Base-by-base conservation (phyloP, 2,113 vertebrate genomes). In the Halcyon malimbica region DNA sequence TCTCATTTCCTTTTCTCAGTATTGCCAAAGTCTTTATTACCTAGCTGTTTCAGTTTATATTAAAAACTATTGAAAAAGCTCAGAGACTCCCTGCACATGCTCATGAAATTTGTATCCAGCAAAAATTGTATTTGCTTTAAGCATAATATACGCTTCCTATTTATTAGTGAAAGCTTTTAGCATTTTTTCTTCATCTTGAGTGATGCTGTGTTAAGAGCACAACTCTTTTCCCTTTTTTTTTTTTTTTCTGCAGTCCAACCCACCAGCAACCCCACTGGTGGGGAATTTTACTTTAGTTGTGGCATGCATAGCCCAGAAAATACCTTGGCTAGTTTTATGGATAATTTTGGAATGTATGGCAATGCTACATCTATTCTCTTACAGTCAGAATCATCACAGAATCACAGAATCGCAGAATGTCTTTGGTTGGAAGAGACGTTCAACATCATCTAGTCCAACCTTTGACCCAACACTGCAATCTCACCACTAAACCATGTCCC, bases 1-100 rank as follows among this genome's bases (percentile, higher is more conserved):
- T 92, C 64, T 78, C 69, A 79, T 95, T 96, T 89, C 44, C 56
- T 91, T 31, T 39, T 73, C 76, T 83, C 83, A 75, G 10, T 23
- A 57, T 73, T 93, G 74, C 54, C 77, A 39, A 83, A 83, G 73
- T 64, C 83, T 93, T 90, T 92, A 91, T 94, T 84, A 82, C 56
- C 24, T 68, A 71, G 9, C 20, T 46, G 13, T 24, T 82, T 71
- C 57, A 73, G 56, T 74, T 79, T 24, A 28, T 75, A 84, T 51
- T 89, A 71, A 93, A 96, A 96, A 48, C 26, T 84, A 24, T 60
- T 84, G 28, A 67, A 75, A 92, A 91, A 78, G 12, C 73, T 92
- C 39, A 63, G 46, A 87, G 42, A 60, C 20, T 87, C 21, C 41
- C 84, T 84, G 42, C 14, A 84, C 16, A 41, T 33, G 18, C 13